phyloP scores from a whole-genome alignment of 2,888 invertebrate species.

The Hymenopus coronatus region DNA sequence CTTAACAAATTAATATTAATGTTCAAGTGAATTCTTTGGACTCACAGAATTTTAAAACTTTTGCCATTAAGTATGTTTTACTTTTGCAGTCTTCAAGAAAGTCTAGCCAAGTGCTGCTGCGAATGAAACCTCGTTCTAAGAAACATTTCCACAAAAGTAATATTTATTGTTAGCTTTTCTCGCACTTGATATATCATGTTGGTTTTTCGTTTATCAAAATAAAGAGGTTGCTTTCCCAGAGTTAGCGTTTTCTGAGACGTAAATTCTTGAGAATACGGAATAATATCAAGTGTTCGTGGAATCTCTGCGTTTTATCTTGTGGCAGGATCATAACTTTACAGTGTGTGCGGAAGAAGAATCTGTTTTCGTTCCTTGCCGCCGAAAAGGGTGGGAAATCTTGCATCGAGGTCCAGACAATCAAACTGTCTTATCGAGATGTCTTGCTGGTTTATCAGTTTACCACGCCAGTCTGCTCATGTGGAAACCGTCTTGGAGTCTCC shows the following conservation, averaged over 20 bases:
- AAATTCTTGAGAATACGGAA: not conserved
- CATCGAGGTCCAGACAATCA: not conserved
- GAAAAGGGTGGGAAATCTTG: not conserved
- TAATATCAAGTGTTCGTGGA: not conserved
- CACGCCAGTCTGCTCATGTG: no score
- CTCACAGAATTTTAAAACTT: no score
- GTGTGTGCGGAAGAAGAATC: not conserved
- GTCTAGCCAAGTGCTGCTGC: not conserved
- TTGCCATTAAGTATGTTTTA: not conserved
- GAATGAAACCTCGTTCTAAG: not conserved
- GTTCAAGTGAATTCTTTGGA: no score
- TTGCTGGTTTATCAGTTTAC: not conserved
- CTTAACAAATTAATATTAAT: no score
- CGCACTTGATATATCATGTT: not conserved
- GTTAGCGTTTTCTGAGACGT: not conserved
- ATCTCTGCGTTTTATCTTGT: not conserved
- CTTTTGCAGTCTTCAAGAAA: not conserved
- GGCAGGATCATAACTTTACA: not conserved
- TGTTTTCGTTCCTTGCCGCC: not conserved
- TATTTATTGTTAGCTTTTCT: not conserved
- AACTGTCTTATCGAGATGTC: not conserved
- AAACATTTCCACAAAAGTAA: not conserved
- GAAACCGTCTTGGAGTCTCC: not conserved
- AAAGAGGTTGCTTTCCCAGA: not conserved
- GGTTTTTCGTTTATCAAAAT: not conserved